phyloP scores from a whole-genome alignment of 1,140 invertebrate genomes.

The Eufriesea mexicana region DNA sequence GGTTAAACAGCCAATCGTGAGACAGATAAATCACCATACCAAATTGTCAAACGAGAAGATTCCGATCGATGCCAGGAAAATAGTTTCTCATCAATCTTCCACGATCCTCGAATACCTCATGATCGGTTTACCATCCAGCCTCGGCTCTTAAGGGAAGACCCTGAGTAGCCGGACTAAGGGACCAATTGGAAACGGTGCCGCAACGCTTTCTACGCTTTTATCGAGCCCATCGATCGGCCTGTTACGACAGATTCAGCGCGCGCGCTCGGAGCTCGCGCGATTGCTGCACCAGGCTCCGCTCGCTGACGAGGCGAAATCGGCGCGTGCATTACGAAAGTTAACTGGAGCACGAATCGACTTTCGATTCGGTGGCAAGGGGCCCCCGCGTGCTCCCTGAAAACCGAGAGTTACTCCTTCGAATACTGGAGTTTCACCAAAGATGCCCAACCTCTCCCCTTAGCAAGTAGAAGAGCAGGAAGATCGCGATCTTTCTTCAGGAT shows the following conservation, averaged over 20 bases:
- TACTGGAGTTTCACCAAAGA: background rate
- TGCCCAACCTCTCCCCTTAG: background rate
- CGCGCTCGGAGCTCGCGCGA: conserved; percentile 22
- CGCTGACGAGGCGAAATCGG: conserved; percentile 61
- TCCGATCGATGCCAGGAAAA: background rate
- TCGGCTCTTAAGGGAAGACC: background rate
- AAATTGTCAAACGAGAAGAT: too few species aligned
- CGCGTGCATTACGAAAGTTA: conserved; percentile 67
- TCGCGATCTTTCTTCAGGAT: conserved; percentile 5
- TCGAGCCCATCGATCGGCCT: conserved; percentile 39
- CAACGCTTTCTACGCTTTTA: conserved; percentile 40
- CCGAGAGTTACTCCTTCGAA: conserved; percentile 33
- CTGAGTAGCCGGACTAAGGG: background rate
- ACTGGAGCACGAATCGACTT: conserved; percentile 71
- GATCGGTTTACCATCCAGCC: background rate
- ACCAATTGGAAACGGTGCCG: background rate
- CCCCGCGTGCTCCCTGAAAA: conserved; percentile 24
- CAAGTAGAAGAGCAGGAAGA: background rate
- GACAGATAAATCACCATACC: too few species aligned
- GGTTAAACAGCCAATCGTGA: too few species aligned
- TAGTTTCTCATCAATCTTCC: background rate
- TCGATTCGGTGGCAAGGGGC: conserved; percentile 59
- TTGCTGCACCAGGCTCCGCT: conserved; percentile 37
- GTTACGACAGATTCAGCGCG: conserved; percentile 40
- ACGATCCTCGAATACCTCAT: background rate